These are phyloP conservation scores for Leptoteleia sp. DNA, from an alignment of 1,140 invertebrate species.

Conservation along the genomic window DNA sequence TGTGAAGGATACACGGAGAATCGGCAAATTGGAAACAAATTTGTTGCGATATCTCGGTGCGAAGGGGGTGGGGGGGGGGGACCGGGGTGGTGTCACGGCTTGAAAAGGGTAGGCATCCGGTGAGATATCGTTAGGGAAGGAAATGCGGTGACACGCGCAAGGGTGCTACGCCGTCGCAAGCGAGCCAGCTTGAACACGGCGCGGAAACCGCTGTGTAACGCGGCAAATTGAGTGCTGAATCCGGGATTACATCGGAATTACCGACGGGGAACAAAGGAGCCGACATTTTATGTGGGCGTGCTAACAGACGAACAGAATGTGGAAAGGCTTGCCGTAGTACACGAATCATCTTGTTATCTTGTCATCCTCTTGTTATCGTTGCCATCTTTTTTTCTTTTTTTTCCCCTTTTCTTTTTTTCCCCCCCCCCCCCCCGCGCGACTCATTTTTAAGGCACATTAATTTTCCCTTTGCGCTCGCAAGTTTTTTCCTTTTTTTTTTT, in stretches of 20 bases:
- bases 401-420: too few relatives aligned
- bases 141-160: constrained; percentile 70
- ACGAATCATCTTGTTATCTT: constrained; percentile 44
- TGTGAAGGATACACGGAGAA: too few relatives aligned
- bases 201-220: constrained; percentile 70
- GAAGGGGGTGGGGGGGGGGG: too few relatives aligned
- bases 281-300: constrained; percentile 53
- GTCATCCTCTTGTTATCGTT: constrained; percentile 23
- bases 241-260: constrained; percentile 75
- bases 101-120: constrained; percentile 47
- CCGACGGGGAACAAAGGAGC: constrained; percentile 44
- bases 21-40: constrained; percentile 6
- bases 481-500: too few relatives aligned
- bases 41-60: constrained; percentile 19
- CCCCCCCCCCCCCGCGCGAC: too few relatives aligned
- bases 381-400: constrained; percentile 1
- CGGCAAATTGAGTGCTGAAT: constrained; percentile 82
- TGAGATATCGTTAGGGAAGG: constrained; percentile 65
- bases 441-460: too few relatives aligned
- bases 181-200: constrained; percentile 28
- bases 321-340: constrained; percentile 29
- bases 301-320: constrained; percentile 28
- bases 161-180: constrained; percentile 46
- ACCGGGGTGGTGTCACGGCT: constrained; percentile 14
- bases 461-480: too few relatives aligned